Evolutionary conservation across 2,888 invertebrate species (phyloP).

Genomic region (Priocnemis perturbator): DNA sequence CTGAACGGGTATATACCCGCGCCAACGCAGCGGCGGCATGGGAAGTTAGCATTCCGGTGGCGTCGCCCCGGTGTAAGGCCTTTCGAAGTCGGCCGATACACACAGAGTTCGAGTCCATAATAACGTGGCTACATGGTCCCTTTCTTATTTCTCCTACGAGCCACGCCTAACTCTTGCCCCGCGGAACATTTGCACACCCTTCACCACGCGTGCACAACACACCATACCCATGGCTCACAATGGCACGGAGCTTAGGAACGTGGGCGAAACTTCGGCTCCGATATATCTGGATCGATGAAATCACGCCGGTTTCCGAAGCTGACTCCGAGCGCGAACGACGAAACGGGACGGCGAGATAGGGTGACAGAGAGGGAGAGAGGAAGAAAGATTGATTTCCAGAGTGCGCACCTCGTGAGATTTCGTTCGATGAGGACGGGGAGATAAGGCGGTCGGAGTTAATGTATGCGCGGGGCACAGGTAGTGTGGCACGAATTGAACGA

Average conservation of each 20-base stretch:
- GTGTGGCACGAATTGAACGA: no score
- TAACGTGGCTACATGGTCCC: constrained; percentile 50
- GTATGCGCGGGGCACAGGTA: background rate
- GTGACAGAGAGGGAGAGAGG: background rate
- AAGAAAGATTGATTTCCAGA: background rate
- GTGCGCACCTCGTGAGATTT: no score
- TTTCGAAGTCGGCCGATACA: constrained; percentile 20
- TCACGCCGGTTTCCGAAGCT: constrained; percentile 21
- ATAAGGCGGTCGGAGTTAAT: background rate
- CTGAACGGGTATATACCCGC: constrained; percentile 31
- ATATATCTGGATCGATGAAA: constrained; percentile 39
- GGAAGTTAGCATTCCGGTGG: constrained; percentile 70
- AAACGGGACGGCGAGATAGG: background rate
- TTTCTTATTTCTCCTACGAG: constrained; percentile 70
- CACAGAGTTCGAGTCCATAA: background rate
- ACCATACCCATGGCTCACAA: constrained; percentile 13
- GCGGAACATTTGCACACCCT: constrained; percentile 59
- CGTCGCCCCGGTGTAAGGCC: constrained; percentile 42
- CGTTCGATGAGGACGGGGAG: background rate
- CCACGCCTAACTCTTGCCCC: constrained; percentile 70
- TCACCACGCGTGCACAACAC: constrained; percentile 52
- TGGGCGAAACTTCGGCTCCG: constrained; percentile 41
- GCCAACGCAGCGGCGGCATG: constrained; percentile 49
- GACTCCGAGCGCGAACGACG: constrained; percentile 19
- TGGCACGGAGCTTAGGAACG: constrained; percentile 20